Base-by-base conservation (phyloP, 1,140 invertebrate species). In the Ephestia elutella region DNA sequence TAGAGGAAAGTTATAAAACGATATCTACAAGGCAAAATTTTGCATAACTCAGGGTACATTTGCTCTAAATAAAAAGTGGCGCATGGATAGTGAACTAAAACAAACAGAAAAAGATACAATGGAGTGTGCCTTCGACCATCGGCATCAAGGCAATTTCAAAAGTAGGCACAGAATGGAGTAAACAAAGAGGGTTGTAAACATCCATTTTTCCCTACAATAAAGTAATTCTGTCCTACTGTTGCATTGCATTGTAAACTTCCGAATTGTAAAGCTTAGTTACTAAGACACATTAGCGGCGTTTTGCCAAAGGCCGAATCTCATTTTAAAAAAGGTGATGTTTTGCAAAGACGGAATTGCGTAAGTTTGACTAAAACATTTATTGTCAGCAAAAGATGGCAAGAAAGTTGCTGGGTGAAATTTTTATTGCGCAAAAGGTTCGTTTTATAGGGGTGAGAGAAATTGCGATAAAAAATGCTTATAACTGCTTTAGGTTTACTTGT, bases 181-280 rank as follows among this genome's bases (percentile, higher is more conserved):
- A 70, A 81, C 73, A 85, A 82, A 53, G 57, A 53, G 49, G 17
- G 57, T 76, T 68, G 68, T 85, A 85, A 85, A 85, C 65, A 57
- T 63, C 60, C 56, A 78, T 81, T 82, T 71, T 81, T 73, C 59
- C 57, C 50, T 65, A 70, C 71, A 83, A 82, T 81, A 80, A 81
- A 80, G 56, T 71, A 63, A 81, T 82, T 75, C 65, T 60, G 73
- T 78, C 80, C 82, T 86, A 82, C 82, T 80, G 82, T 80, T 74
- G 60, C 63, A 63, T 59, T 62, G 59, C 51, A 75, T 82, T 79
- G 80, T 83, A 75, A 76, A 82, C 73, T 80, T 75, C 75, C 75
- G 77, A 81, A 78, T 82, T 78, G 70, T 80, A 72, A 70, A 74
- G 68, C 53, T 49, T 55, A 69, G 68, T 77, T 65, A 51, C 71